Conservation (phyloP, 2,888 invertebrate species). For the Heliconius cydno region DNA sequence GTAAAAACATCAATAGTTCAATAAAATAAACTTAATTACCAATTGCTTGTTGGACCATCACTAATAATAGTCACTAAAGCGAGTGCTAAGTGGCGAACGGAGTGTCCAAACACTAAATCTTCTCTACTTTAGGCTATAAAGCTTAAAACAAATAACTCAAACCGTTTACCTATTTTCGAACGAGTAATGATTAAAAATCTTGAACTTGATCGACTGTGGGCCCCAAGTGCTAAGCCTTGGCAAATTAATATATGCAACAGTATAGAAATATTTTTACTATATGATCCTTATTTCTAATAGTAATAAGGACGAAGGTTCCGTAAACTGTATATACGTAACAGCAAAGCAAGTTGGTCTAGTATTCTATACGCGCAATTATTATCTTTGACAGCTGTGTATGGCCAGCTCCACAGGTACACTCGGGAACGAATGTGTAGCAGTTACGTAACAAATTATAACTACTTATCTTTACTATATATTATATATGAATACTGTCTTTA, state of each 20-base stretch:
- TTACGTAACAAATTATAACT: conserved; percentile 38
- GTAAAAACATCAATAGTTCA: conserved; percentile 47
- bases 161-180: conserved; percentile 69
- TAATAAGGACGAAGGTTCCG: conserved; percentile 52
- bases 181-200: conserved; percentile 73
- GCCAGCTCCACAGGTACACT: conserved; percentile 63
- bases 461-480: not conserved
- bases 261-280: conserved; percentile 43
- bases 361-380: conserved; percentile 79
- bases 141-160: conserved; percentile 62
- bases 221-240: conserved; percentile 57
- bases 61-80: not conserved
- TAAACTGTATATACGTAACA: conserved; percentile 46
- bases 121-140: conserved; percentile 48
- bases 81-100: not conserved
- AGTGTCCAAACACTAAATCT: not conserved
- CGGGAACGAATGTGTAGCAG: conserved; percentile 58
- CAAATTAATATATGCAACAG: conserved; percentile 42
- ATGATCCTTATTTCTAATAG: conserved; percentile 43
- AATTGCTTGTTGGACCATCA: not conserved
- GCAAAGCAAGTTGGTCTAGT: conserved; percentile 64
- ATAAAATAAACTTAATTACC: not conserved
- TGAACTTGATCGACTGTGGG: conserved; percentile 74
- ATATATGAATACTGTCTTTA: conserved; percentile 2
- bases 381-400: conserved; percentile 76